Evolutionary conservation across 2,797 vertebrate species (phyloP).

Genomic region (Merluccius polli): DNA sequence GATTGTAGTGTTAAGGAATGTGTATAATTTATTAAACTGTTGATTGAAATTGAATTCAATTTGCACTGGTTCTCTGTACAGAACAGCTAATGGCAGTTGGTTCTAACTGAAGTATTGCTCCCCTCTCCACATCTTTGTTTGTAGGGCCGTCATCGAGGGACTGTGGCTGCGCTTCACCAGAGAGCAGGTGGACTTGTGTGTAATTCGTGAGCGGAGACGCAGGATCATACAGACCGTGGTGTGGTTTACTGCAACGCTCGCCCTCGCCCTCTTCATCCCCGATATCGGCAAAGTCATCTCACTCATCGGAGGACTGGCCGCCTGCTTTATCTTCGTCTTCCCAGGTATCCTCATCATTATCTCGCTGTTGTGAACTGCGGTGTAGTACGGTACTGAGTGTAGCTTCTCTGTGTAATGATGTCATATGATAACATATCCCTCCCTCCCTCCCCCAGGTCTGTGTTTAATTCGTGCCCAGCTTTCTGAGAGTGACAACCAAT

Average conservation of each 20-base stretch:
- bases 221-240: constrained; percentile 83
- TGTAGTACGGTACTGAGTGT: too few species aligned
- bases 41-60: background rate
- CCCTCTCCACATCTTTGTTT: background rate
- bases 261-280: constrained; percentile 93
- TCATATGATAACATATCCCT: constrained; percentile 5
- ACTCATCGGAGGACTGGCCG: constrained; percentile 89
- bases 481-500: constrained; percentile 82
- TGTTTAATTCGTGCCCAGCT: constrained; percentile 91
- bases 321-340: constrained; percentile 96
- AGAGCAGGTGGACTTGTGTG: constrained; percentile 85
- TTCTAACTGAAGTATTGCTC: background rate
- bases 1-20: background rate
- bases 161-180: constrained; percentile 91
- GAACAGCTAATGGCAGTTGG: background rate
- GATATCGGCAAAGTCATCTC: constrained; percentile 96
- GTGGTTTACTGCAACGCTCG: constrained; percentile 89
- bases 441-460: constrained; percentile 69
- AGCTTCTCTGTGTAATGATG: background rate
- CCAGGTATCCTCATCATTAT: constrained; percentile 69
- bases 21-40: background rate
- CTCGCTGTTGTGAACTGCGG: background rate
- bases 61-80: background rate
- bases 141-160: constrained; percentile 90
- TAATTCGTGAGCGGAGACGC: constrained; percentile 80